Evolutionary conservation across 2,113 vertebrate genomes (phyloP).

Genomic region (Pelmatolapia mariae): DNA sequence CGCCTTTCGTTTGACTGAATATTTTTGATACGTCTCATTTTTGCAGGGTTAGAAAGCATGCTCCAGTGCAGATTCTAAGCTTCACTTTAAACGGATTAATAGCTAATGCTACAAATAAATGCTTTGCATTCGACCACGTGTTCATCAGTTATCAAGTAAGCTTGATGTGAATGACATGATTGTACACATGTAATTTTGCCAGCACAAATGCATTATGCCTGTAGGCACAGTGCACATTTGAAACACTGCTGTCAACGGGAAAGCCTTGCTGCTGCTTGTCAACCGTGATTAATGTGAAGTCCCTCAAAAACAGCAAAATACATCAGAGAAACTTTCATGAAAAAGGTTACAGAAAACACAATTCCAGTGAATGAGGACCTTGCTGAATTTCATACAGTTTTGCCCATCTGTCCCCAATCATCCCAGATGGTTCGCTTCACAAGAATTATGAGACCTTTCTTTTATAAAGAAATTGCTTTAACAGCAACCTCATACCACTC

Average conservation of each 20-base stretch:
- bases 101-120: background rate
- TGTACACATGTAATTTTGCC: slow-evolving; percentile 13
- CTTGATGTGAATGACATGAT: background rate
- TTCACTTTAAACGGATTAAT: background rate
- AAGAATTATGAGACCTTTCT: slow-evolving; percentile 57
- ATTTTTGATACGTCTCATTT: background rate
- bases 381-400: slow-evolving; percentile 24
- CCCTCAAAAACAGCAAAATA: slow-evolving; percentile 45
- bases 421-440: slow-evolving; percentile 48
- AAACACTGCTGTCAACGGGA: slow-evolving; percentile 26
- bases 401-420: slow-evolving; percentile 30
- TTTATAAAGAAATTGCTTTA: slow-evolving; percentile 60
- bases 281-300: slow-evolving; percentile 54
- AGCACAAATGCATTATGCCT: slow-evolving; percentile 7
- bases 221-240: slow-evolving; percentile 1
- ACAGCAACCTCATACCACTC: slow-evolving; percentile 43
- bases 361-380: slow-evolving; percentile 33
- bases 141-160: background rate
- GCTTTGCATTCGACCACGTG: background rate
- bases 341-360: slow-evolving; percentile 40
- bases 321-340: slow-evolving; percentile 29
- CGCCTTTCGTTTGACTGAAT: slow-evolving; percentile 26
- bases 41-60: background rate
- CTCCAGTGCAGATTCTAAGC: background rate
- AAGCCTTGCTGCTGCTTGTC: slow-evolving; percentile 36